A percentile compares a stretch with the other conserved stretches of the same genome.
These are phyloP conservation scores for Columbina picui DNA, from an alignment of 2,113 vertebrate genomes.

Conservation along the genomic window DNA sequence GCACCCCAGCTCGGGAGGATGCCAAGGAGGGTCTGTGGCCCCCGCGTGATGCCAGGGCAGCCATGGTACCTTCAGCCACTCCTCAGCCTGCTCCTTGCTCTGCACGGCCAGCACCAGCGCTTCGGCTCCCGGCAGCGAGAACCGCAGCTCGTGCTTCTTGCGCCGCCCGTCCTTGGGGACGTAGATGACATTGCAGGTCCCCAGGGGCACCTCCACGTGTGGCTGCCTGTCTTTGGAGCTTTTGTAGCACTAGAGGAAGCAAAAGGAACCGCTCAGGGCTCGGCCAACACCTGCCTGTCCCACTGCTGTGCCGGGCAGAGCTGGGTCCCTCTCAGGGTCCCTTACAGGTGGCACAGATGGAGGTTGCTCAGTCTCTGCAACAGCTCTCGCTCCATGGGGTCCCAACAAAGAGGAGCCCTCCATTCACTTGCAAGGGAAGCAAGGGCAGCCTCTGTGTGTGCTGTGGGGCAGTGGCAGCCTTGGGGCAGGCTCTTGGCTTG, in stretches of 20 bases:
- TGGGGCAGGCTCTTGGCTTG: neutral
- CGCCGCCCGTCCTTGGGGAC: conserved; percentile 92
- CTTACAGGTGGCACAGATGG: neutral
- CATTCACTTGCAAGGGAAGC: accelerated
- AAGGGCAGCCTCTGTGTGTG: accelerated
- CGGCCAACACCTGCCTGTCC: neutral
- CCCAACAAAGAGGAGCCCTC: neutral
- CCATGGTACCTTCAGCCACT: conserved; percentile 90
- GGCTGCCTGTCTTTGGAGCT: conserved; percentile 93
- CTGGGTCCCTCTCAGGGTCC: neutral
- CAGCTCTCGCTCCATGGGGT: neutral
- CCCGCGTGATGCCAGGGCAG: accelerated
- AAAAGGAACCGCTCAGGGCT: neutral
- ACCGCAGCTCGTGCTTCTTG: conserved; percentile 95
- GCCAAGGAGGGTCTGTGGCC: neutral
- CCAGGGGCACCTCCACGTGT: conserved; percentile 85
- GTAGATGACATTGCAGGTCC: conserved; percentile 88
- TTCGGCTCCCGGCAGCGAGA: conserved; percentile 88
- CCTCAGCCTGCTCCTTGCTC: conserved; percentile 95
- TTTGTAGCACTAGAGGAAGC: conserved; percentile 88
- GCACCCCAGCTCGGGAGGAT: neutral
- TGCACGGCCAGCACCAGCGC: conserved; percentile 92
- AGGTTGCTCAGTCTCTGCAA: neutral
- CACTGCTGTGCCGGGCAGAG: accelerated
- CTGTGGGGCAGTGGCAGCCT: neutral